These are phyloP conservation scores for Monoplex corrugatus DNA, from an alignment of 2,888 invertebrate species.

Conservation along the genomic window DNA sequence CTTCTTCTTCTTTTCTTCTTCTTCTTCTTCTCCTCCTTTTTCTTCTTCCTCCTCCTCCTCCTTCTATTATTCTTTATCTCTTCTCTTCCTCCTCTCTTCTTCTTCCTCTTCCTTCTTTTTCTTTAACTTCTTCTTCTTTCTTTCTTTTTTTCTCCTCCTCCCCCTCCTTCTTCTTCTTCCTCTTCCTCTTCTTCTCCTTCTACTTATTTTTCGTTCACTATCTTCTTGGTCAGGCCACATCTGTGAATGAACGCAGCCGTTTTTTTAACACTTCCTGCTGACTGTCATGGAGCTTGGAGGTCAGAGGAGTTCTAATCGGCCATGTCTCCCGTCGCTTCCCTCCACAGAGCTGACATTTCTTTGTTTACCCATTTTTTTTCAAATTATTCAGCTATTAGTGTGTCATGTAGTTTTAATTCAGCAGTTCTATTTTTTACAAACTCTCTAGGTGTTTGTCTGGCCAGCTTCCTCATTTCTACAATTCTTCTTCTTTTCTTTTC, in stretches of 20 bases:
- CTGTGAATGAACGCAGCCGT: no score
- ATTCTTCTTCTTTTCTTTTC: no score
- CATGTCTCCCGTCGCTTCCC: neutral
- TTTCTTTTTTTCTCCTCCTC: constrained; percentile 39
- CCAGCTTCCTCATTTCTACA: no score
- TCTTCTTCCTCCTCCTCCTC: neutral
- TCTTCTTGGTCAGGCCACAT: no score
- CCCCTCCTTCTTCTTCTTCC: neutral
- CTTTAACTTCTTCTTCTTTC: neutral
- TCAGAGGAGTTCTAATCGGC: neutral
- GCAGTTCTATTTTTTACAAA: no score
- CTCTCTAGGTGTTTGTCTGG: no score
- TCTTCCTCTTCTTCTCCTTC: neutral
- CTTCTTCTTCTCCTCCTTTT: neutral
- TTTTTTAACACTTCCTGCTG: neutral
- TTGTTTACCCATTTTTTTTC: neutral
- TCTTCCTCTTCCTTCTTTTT: no score
- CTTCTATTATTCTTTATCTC: constrained; percentile 27
- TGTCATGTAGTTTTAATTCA: no score
- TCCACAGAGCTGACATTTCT: neutral
- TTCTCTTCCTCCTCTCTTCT: neutral
- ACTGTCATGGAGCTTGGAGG: neutral
- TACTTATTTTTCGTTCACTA: neutral
- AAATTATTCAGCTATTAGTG: no score
- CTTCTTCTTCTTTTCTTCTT: neutral